Evolutionary conservation across 92 coral and sea anemone genomes (phyloP), one percentile per base, ranked within the genome.

Genomic region (Metridium senile): DNA sequence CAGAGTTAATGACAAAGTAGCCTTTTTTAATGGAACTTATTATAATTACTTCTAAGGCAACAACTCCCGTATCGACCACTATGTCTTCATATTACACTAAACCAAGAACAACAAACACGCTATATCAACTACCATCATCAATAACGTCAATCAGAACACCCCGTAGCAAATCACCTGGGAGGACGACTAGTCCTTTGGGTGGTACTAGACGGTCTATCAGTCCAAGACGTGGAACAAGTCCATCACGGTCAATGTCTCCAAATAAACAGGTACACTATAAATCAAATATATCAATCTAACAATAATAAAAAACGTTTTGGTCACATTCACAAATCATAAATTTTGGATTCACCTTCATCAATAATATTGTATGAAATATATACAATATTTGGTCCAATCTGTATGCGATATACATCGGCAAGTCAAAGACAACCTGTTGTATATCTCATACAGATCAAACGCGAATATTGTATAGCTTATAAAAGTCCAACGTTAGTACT

Each of bases 151-250:
- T 77, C 0, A 77, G 91, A 66, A 29, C 84, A 35, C 63, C 88
- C 26, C 89, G 93, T 53, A 90, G 93, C 64, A 91, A 92, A 33
- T 88, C 97, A 52, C 97, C 97, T 1, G 27, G 84, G 6, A 90
- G 87, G 18, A 92, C 80, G 68, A 86, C 93, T 28, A 92, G 97
- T 27, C 97, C 97, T 16, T 79, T 69, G 16, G 82, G 78, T 51
- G 74, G 76, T 17, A 74, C 72, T 2, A 75, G 82, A n/a, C 68
- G 90, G 45, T 62, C 90, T 62, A 78, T 82, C 31, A 87, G 93
- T 71, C 93, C 93, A 46, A 35, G 68, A 26, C 66, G 76, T 28
- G 54, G 76, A 47, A 53, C 80, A 9, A 86, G 87, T 58, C 90
- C 90, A 22, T 81, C 87, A 73, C 82, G 92, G 61, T 77, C 92